Evolutionary conservation across 1,140 invertebrate genomes (phyloP), one percentile per base, ranked within the genome.

Genomic region (Lordiphosa clarofinis): DNA sequence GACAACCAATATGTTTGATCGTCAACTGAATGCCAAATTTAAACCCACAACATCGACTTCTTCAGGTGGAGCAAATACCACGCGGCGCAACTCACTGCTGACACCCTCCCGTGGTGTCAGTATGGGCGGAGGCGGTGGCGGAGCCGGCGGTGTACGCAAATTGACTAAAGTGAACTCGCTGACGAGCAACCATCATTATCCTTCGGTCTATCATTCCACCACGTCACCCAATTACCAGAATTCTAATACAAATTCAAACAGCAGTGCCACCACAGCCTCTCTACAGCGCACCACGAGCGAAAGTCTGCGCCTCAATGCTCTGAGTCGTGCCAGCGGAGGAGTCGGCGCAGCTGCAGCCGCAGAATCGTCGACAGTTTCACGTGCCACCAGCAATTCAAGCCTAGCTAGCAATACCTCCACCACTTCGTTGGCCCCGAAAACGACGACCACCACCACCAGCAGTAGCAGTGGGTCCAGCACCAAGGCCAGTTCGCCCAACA

Each of bases 201-300:
- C 53, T 31, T 55, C 61, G 15, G 60, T 56, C 53, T 69, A 69
- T 69, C 73, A 68, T 39, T 75, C 44, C 44, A 66, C 47, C 56
- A 53, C n/a, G 57, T 50, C 60, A 49, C 31, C 46, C 28, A 35
- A 48, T 53, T 69, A 58, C 11, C 53, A 24, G 49, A 56, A 39
- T 49, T 47, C 58, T 42, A 47, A 19, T 21, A 44, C 50, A 54
- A 73, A 24, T 31, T 31, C 6, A 8, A 31, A 8, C 3, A 31
- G 28, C 28, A 31, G 21, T 24, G 21, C 21, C 28, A 31, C 28
- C 28, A 5, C 28, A 31, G 6, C 28, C 28, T 31, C 21, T 13
- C 64, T 94, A 72, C 93, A 94, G 81, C 92, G 94, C 74, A 94
- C 93, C 58, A 94, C 94, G 67, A 94, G 93, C 89, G 94, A 94